phyloP scores from a whole-genome alignment of 1,140 invertebrate species.

The Caenorhabditis latens region DNA sequence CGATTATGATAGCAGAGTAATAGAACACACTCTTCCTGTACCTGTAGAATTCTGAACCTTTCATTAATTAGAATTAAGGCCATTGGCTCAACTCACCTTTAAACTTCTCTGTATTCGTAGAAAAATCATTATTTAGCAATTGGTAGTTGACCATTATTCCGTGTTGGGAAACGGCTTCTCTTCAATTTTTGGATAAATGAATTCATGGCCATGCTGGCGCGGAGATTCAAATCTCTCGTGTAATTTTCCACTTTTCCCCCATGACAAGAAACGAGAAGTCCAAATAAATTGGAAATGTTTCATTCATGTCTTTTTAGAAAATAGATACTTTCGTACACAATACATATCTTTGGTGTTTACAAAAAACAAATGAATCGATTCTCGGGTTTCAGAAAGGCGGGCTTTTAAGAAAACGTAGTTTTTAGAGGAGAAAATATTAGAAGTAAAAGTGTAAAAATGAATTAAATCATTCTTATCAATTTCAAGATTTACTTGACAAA shows the following conservation, averaged over 20 bases:
- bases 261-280: neutral
- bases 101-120: neutral
- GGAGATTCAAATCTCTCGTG: constrained; percentile 18
- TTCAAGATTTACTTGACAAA: neutral
- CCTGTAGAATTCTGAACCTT: neutral
- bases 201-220: neutral
- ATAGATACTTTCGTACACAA: constrained; percentile 2
- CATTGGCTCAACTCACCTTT: neutral
- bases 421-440: neutral
- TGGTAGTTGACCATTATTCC: constrained; percentile 28
- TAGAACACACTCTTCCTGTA: constrained; percentile 6
- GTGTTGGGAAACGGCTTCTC: neutral
- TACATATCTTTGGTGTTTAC: neutral
- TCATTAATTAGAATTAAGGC: neutral
- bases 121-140: neutral
- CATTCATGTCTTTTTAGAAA: neutral
- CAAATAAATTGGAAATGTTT: neutral
- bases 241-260: neutral
- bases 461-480: neutral
- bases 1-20: neutral
- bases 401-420: neutral
- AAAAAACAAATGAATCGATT: neutral
- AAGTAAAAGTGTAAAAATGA: neutral
- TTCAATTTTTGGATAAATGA: constrained; percentile 13
- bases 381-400: neutral